Evolutionary conservation across 2,888 invertebrate species (phyloP).

Genomic region (Opisthograptis luteolata): DNA sequence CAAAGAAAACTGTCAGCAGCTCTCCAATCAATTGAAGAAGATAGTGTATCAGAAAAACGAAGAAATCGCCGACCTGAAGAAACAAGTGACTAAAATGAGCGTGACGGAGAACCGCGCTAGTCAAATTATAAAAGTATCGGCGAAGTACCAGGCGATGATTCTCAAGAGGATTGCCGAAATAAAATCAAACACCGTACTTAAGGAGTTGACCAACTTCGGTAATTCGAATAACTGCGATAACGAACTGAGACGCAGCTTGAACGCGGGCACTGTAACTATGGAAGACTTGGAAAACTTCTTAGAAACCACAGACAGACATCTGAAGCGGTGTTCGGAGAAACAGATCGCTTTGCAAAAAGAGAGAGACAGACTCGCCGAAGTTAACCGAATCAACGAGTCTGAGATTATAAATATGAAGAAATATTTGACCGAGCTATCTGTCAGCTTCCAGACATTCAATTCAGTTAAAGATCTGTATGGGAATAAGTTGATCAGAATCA

Average conservation of each 20-base stretch:
- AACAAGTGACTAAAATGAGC: constrained; percentile 70
- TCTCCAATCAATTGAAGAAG: constrained; percentile 72
- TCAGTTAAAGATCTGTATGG: constrained; percentile 70
- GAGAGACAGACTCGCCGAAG: constrained; percentile 66
- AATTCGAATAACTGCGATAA: constrained; percentile 61
- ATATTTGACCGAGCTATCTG: constrained; percentile 69
- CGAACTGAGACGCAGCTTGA: constrained; percentile 63
- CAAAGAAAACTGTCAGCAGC: constrained; percentile 68
- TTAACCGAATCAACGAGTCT: constrained; percentile 72
- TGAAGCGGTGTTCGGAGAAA: constrained; percentile 69
- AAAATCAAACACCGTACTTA: constrained; percentile 70
- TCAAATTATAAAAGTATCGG: constrained; percentile 76
- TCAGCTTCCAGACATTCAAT: constrained; percentile 68
- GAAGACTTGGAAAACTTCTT: constrained; percentile 77
- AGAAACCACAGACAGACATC: constrained; percentile 73
- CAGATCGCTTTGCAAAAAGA: constrained; percentile 69
- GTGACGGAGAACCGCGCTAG: constrained; percentile 68
- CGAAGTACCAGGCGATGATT: constrained; percentile 78
- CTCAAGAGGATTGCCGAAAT: constrained; percentile 74
- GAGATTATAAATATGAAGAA: constrained; percentile 73
- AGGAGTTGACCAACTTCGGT: constrained; percentile 73
- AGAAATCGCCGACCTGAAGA: constrained; percentile 73
- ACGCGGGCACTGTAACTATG: constrained; percentile 70
- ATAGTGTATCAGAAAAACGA: constrained; percentile 74
- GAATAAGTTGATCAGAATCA: constrained; percentile 65